Evolutionary conservation across 2,888 invertebrate genomes (phyloP).

Genomic region (Epistrophe eligans): DNA sequence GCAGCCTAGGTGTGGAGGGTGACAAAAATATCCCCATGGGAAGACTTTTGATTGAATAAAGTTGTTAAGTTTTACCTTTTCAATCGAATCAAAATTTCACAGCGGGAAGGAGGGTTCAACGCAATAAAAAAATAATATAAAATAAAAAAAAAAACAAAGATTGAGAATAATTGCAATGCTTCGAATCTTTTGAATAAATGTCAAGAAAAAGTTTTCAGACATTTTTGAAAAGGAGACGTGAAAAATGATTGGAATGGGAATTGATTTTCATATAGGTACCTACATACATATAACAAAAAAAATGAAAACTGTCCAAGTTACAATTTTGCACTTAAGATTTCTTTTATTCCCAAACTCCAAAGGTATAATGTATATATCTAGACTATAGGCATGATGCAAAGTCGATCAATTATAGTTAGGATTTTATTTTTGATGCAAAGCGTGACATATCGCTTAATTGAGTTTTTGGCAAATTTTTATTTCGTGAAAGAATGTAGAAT

Average conservation of each 20-base stretch:
- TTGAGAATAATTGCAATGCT: slow-evolving; percentile 70
- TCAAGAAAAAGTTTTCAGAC: slow-evolving; percentile 62
- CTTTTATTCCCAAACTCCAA: not conserved
- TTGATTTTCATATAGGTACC: slow-evolving; percentile 59
- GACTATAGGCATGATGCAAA: slow-evolving; percentile 38
- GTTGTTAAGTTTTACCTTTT: slow-evolving; percentile 75
- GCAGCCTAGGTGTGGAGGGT: slow-evolving; percentile 42
- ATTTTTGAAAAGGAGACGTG: slow-evolving; percentile 56
- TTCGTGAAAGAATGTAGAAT: slow-evolving; percentile 9
- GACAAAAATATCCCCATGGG: slow-evolving; percentile 50
- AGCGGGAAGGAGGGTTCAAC: slow-evolving; percentile 9
- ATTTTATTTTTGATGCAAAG: slow-evolving; percentile 23
- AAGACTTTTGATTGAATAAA: slow-evolving; percentile 75
- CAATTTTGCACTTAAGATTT: slow-evolving; percentile 59
- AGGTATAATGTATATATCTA: not conserved
- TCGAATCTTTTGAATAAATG: slow-evolving; percentile 68
- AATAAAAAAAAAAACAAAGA: slow-evolving; percentile 16
- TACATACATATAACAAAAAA: not conserved
- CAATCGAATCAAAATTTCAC: slow-evolving; percentile 61
- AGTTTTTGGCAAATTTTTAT: slow-evolving; percentile 55
- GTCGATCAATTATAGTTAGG: slow-evolving; percentile 69
- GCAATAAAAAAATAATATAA: not conserved
- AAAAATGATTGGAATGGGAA: slow-evolving; percentile 69
- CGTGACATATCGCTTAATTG: slow-evolving; percentile 65
- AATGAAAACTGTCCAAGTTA: slow-evolving; percentile 58